phyloP scores from a whole-genome alignment of 2,113 vertebrate genomes.

The Eidolon helvum region DNA sequence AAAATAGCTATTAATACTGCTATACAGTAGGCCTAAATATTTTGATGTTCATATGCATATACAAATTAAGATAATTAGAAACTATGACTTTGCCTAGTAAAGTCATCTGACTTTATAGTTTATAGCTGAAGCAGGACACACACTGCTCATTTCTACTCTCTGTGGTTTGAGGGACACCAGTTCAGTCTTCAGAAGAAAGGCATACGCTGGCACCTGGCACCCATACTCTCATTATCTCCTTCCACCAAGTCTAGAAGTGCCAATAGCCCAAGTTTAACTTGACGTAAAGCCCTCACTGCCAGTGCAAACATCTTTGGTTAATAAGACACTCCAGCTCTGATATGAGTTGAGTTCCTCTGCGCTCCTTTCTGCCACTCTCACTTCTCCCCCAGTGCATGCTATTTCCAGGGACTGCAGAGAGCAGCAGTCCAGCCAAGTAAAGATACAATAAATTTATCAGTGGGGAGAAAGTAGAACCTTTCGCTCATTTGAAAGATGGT shows the following conservation, averaged over 20 bases:
- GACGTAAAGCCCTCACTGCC: conserved; percentile 10
- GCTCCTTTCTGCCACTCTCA: not conserved
- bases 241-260: not conserved
- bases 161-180: not conserved
- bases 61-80: conserved; percentile 1
- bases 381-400: not conserved
- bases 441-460: not conserved
- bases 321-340: not conserved
- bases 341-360: not conserved
- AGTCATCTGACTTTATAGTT: not conserved
- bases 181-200: not conserved
- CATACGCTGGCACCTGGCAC: not conserved
- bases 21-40: conserved; percentile 10
- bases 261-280: not conserved
- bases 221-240: not conserved
- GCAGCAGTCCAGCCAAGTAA: not conserved
- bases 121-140: not conserved
- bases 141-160: not conserved
- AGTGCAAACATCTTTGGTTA: not conserved
- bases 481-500: not conserved
- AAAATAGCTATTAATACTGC: conserved; percentile 22
- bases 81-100: not conserved
- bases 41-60: conserved; percentile 48
- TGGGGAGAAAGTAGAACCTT: not conserved
- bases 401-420: not conserved